Evolutionary conservation across 1,140 invertebrate genomes (phyloP).

Genomic region (Drosophila lacteicornis): DNA sequence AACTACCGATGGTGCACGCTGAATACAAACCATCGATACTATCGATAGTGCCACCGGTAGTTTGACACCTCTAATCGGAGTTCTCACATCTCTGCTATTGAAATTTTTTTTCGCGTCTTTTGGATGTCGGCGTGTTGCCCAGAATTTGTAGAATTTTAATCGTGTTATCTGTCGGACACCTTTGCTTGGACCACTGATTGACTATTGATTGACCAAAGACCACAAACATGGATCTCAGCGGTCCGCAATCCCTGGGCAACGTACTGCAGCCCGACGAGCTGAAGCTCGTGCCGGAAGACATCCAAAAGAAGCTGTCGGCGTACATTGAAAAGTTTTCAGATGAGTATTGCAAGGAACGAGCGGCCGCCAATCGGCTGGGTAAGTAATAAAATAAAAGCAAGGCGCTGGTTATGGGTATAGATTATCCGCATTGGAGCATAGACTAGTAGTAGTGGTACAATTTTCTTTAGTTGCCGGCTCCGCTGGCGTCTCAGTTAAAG

Average conservation of each 20-base stretch:
- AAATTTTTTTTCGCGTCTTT: constrained; percentile 3
- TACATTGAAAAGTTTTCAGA: constrained; percentile 75
- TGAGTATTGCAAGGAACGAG: constrained; percentile 56
- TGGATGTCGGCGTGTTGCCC: background rate
- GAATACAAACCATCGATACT: too few species aligned
- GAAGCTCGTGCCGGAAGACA: constrained; percentile 62
- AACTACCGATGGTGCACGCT: background rate
- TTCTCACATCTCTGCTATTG: background rate
- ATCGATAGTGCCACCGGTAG: too few species aligned
- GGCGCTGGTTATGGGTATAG: background rate
- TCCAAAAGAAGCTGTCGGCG: constrained; percentile 87
- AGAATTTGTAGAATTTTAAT: background rate
- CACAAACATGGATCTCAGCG: constrained; percentile 70
- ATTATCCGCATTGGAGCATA: background rate
- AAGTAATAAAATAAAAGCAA: constrained; percentile 17
- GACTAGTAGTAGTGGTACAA: background rate
- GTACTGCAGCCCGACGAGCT: constrained; percentile 71
- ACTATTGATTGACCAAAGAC: background rate
- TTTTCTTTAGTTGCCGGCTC: background rate
- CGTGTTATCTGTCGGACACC: background rate
- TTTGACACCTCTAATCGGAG: background rate
- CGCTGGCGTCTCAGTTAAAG: background rate
- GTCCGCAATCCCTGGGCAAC: constrained; percentile 63
- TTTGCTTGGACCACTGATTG: constrained; percentile 8
- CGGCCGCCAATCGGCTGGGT: constrained; percentile 53